phyloP scores from a whole-genome alignment of 2,797 vertebrate genomes.

The Trachops cirrhosus region DNA sequence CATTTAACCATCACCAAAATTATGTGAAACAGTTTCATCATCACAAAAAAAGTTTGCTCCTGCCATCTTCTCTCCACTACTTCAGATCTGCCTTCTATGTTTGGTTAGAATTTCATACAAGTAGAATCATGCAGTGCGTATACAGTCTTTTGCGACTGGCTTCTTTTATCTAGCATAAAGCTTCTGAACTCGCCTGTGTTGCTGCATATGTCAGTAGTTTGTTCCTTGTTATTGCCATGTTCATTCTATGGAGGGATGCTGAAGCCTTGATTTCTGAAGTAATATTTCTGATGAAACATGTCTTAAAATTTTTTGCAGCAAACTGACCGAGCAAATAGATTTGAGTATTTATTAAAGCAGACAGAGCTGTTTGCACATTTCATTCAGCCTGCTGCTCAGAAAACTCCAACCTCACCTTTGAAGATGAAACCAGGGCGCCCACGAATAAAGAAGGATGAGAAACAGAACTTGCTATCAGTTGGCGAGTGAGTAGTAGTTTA shows the following conservation, averaged over 20 bases:
- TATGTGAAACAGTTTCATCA: background rate
- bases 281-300: constrained; percentile 43
- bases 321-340: constrained; percentile 98
- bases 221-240: background rate
- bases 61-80: background rate
- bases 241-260: background rate
- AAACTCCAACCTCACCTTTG: constrained; percentile 98
- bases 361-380: constrained; percentile 99
- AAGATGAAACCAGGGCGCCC: constrained; percentile 99
- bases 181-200: background rate
- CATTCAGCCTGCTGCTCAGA: constrained; percentile 98
- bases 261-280: constrained; percentile 33
- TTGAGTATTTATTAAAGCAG: constrained; percentile 98
- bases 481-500: constrained; percentile 92
- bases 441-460: constrained; percentile 97
- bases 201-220: background rate
- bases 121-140: background rate
- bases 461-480: constrained; percentile 95
- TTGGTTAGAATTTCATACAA: background rate
- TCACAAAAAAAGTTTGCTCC: background rate
- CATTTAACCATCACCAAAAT: background rate
- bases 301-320: constrained; percentile 82
- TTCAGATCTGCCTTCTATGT: background rate
- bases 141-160: background rate
- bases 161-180: background rate